These are phyloP conservation scores for Listrodromus nycthemerus DNA, from an alignment of 2,888 invertebrate species.

Conservation along the genomic window DNA sequence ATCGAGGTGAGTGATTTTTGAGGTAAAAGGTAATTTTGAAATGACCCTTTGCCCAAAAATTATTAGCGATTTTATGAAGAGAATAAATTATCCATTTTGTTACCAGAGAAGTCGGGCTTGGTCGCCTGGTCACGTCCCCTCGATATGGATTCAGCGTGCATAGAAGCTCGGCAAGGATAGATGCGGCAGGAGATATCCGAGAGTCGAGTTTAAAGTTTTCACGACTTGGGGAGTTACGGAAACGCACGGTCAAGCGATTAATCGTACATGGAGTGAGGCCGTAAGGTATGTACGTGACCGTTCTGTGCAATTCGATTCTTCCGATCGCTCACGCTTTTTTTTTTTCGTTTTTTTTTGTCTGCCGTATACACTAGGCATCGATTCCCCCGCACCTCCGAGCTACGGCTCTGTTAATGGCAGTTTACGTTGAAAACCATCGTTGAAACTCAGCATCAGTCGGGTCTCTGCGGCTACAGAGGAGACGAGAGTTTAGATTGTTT, in stretches of 20 bases:
- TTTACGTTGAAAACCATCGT: constrained; percentile 46
- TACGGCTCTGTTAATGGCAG: constrained; percentile 34
- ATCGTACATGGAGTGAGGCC: constrained; percentile 9
- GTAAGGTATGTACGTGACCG: constrained; percentile 15
- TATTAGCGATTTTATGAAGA: too few relatives aligned
- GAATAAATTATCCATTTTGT: too few relatives aligned
- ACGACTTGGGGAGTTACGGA: constrained; percentile 45
- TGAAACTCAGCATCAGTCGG: constrained; percentile 36
- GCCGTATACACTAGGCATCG: constrained; percentile 6
- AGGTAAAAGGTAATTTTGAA: too few relatives aligned
- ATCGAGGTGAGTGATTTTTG: too few relatives aligned
- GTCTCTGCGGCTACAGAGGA: constrained; percentile 41
- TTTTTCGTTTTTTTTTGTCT: background rate
- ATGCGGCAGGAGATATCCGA: background rate
- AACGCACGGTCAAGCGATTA: constrained; percentile 58
- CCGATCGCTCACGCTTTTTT: background rate
- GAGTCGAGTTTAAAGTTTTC: constrained; percentile 24
- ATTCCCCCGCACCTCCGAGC: background rate
- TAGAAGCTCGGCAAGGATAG: background rate
- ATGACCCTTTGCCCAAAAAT: too few relatives aligned
- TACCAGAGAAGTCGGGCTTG: too few relatives aligned
- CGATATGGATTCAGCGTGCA: constrained; percentile 15
- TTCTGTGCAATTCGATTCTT: background rate
- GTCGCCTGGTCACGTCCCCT: too few relatives aligned
- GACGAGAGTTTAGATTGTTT: constrained; percentile 64